A percentile compares a stretch with the other conserved stretches of the same genome.
Conservation (phyloP, 2,113 vertebrate species). For the Trematomus loennbergii region DNA sequence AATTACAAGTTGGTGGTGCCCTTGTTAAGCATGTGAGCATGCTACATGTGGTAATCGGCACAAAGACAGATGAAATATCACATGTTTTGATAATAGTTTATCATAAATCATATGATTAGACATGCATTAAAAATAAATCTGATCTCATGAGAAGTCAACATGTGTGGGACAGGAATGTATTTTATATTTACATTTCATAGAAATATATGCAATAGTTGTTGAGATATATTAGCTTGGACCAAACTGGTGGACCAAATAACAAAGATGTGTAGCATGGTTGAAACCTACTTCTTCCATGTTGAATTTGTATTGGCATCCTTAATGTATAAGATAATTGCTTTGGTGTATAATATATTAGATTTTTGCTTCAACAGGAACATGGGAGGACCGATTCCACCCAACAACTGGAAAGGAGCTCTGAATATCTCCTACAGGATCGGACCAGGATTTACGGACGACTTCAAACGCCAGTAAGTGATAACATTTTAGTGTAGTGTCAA, state of each 20-base stretch:
- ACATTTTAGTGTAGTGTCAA: not conserved
- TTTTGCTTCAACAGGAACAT: slow-evolving; percentile 84
- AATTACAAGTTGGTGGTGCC: not conserved
- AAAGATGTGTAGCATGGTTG: not conserved
- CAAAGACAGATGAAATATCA: not conserved
- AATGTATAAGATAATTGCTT: too few species aligned
- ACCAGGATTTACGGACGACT: slow-evolving; percentile 87
- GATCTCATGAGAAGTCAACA: not conserved
- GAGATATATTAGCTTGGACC: not conserved
- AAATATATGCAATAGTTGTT: not conserved
- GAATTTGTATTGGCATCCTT: not conserved
- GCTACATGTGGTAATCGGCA: not conserved
- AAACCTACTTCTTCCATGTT: not conserved
- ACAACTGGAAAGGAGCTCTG: slow-evolving; percentile 92
- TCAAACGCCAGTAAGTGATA: slow-evolving; percentile 83
- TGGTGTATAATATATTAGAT: not conserved
- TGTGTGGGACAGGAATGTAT: not conserved
- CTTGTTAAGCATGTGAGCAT: not conserved
- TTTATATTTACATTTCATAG: not conserved
- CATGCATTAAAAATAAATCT: not conserved
- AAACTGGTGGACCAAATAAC: not conserved
- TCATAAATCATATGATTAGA: not conserved
- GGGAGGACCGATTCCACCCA: slow-evolving; percentile 87
- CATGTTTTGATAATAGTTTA: not conserved
- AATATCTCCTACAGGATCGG: slow-evolving; percentile 90